Evolutionary conservation across 1,140 invertebrate genomes (phyloP).

Genomic region (Lasioglossum albipes): DNA sequence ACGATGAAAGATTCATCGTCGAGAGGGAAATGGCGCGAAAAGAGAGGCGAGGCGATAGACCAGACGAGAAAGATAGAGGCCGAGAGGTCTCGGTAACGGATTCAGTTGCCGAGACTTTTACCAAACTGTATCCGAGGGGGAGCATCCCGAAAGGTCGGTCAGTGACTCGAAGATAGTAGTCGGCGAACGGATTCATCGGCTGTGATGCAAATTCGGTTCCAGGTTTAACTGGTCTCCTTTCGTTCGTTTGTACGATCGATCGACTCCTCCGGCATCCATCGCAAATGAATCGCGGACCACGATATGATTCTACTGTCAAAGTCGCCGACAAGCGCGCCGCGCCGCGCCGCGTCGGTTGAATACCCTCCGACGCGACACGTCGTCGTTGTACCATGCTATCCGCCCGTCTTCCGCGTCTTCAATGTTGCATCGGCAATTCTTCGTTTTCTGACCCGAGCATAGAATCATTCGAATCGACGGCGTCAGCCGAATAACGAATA

Average conservation of each 20-base stretch:
- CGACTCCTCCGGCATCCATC: constrained; percentile 19
- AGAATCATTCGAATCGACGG: neutral
- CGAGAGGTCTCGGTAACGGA: neutral
- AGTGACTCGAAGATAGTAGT: constrained; percentile 16
- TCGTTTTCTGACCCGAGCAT: neutral
- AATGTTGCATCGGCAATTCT: constrained; percentile 9
- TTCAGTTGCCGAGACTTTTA: constrained; percentile 19
- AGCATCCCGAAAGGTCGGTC: neutral
- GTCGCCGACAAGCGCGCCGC: neutral
- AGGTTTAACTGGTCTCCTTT: neutral
- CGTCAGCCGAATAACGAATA: neutral
- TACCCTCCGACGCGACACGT: neutral
- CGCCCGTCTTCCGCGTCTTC: neutral
- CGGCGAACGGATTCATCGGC: neutral
- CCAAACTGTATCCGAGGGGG: constrained; percentile 10
- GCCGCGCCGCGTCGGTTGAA: neutral
- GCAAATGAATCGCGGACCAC: constrained; percentile 30
- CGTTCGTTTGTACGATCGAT: constrained; percentile 23
- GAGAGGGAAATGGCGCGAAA: constrained; percentile 20
- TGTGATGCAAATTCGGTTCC: constrained; percentile 19
- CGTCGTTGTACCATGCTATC: neutral
- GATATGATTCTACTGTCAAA: neutral
- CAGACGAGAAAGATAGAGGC: constrained; percentile 18
- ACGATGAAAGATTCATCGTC: constrained; percentile 52
- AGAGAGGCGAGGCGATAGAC: constrained; percentile 12